Conservation (phyloP, 2,888 invertebrate species). For the Agrotis ipsilon region DNA sequence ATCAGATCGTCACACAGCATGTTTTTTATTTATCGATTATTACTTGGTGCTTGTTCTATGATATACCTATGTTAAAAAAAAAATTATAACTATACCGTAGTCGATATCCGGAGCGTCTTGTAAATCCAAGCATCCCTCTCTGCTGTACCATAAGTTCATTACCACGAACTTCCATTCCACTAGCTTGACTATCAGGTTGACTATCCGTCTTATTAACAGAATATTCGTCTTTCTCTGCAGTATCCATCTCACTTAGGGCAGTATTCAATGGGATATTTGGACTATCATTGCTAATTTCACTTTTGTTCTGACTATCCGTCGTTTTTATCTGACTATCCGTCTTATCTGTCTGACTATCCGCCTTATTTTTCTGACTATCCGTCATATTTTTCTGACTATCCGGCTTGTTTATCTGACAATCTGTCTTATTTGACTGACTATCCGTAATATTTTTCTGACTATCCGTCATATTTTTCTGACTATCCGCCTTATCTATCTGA, state of each 20-base stretch:
- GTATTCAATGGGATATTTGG: constrained; percentile 5
- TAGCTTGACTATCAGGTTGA: constrained; percentile 13
- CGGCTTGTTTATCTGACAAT: constrained; percentile 25
- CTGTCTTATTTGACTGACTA: constrained; percentile 7
- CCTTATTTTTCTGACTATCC: constrained; percentile 29
- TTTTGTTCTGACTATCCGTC: constrained; percentile 31
- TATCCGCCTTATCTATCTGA: constrained; percentile 3
- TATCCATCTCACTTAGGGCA: constrained; percentile 14
- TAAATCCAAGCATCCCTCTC: constrained; percentile 41
- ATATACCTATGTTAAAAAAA: too few relatives aligned
- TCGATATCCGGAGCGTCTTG: constrained; percentile 69
- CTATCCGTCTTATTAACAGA: constrained; percentile 13
- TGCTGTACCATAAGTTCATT: constrained; percentile 40
- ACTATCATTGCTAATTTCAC: constrained; percentile 7
- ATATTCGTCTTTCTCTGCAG: constrained; percentile 14
- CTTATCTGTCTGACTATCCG: constrained; percentile 9
- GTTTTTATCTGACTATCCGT: constrained; percentile 10
- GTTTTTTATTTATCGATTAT: too few relatives aligned
- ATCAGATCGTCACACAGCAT: too few relatives aligned
- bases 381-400: constrained; percentile 6
- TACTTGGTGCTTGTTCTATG: too few relatives aligned
- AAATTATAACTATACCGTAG: constrained; percentile 32
- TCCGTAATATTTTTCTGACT: too few relatives aligned
- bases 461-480: too few relatives aligned
- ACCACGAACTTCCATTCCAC: constrained; percentile 40